Evolutionary conservation across 1,140 invertebrate genomes (phyloP).

Genomic region (Battus philenor): DNA sequence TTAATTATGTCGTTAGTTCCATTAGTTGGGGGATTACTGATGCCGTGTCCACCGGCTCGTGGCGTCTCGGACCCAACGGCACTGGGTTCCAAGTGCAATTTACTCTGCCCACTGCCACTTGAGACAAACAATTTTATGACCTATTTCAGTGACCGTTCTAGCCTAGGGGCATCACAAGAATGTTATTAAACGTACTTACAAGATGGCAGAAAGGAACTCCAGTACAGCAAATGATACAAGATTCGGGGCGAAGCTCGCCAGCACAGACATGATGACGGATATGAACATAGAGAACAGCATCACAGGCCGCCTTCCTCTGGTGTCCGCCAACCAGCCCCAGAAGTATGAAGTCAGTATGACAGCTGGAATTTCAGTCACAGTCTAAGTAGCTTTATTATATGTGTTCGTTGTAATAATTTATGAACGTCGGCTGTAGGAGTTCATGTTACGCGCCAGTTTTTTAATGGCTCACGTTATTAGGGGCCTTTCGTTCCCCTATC

Average conservation of each 20-base stretch:
- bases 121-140: too few relatives aligned
- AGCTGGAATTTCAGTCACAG: too few relatives aligned
- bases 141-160: not conserved
- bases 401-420: too few relatives aligned
- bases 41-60: not conserved
- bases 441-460: too few relatives aligned
- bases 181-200: conserved; percentile 76
- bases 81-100: not conserved
- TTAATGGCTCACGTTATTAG: too few relatives aligned
- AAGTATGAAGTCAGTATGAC: conserved; percentile 78
- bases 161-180: not conserved
- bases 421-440: too few relatives aligned
- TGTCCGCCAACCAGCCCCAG: conserved; percentile 89
- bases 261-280: conserved; percentile 79
- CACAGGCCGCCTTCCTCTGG: conserved; percentile 81
- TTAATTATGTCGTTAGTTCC: not conserved
- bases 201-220: conserved; percentile 84
- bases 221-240: conserved; percentile 81
- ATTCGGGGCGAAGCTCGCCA: conserved; percentile 82
- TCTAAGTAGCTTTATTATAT: too few relatives aligned
- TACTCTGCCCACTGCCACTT: not conserved
- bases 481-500: too few relatives aligned
- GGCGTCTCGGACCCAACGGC: not conserved
- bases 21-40: not conserved
- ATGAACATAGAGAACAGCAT: conserved; percentile 81